These are phyloP conservation scores for Entomyzon cyanotis DNA, from an alignment of 2,113 vertebrate genomes.

Conservation along the genomic window DNA sequence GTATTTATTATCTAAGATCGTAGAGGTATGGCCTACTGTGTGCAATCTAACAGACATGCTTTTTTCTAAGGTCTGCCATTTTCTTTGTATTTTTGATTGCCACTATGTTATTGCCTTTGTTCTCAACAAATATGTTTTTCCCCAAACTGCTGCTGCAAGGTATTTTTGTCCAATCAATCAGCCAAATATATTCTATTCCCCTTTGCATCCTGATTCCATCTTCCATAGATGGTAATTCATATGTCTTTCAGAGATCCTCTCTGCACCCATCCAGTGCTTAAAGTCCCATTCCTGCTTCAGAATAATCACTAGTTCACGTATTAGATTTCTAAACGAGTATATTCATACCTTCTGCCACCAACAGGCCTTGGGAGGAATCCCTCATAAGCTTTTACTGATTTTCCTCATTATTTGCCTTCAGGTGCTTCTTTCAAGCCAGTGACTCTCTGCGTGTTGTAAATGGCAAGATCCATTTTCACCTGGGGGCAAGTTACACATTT, in stretches of 20 bases:
- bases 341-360: background rate
- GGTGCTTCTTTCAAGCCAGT: background rate
- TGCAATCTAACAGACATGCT: background rate
- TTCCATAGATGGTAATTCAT: background rate
- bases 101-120: background rate
- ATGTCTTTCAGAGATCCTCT: background rate
- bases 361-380: background rate
- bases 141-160: background rate
- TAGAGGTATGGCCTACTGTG: background rate
- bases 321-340: background rate
- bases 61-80: background rate
- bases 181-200: background rate
- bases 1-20: background rate
- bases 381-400: background rate
- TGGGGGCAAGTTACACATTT: background rate
- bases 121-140: background rate
- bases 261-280: background rate
- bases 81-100: background rate
- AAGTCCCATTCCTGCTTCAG: background rate
- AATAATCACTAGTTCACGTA: background rate
- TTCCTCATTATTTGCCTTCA: background rate
- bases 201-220: background rate
- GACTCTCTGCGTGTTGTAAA: background rate
- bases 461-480: background rate
- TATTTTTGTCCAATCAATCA: background rate